A percentile compares a stretch with the other conserved stretches of the same genome.
phyloP scores from a whole-genome alignment of 2,797 vertebrate genomes.

The Harpagifer antarcticus region DNA sequence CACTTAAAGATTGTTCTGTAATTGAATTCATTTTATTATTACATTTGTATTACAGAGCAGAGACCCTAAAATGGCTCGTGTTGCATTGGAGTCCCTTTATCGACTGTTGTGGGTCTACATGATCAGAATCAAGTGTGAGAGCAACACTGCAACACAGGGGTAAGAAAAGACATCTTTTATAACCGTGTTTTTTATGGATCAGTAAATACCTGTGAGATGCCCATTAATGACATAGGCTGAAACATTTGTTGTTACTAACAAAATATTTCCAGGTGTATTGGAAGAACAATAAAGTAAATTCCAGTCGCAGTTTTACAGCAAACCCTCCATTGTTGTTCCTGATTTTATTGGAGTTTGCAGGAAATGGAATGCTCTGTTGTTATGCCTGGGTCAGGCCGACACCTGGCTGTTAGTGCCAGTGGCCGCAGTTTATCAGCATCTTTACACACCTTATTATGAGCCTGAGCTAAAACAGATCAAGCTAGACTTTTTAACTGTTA shows the following conservation, averaged over 20 bases:
- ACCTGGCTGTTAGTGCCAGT: conserved; percentile 2
- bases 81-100: conserved; percentile 98
- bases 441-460: conserved; percentile 33
- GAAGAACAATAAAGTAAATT: conserved; percentile 11
- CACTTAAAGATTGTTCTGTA: neutral
- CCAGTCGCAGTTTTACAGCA: neutral
- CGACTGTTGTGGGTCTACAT: conserved; percentile 99
- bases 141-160: conserved; percentile 99
- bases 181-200: neutral
- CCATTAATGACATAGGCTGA: neutral
- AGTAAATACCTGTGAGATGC: neutral
- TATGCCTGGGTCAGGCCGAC: conserved; percentile 2
- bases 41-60: conserved; percentile 88
- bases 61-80: conserved; percentile 99
- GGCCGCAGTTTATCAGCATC: conserved; percentile 45
- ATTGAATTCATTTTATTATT: conserved; percentile 15
- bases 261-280: conserved; percentile 35
- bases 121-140: conserved; percentile 99
- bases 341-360: conserved; percentile 24
- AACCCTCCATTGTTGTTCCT: neutral
- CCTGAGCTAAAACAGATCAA: conserved; percentile 46
- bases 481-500: conserved; percentile 42
- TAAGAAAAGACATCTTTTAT: conserved; percentile 64
- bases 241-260: conserved; percentile 5
- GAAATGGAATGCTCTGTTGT: conserved; percentile 18